A percentile compares a stretch with the other conserved stretches of the same genome.
Evolutionary conservation across 1,140 invertebrate species (phyloP).

Genomic region (Atopsyche davidsoni): DNA sequence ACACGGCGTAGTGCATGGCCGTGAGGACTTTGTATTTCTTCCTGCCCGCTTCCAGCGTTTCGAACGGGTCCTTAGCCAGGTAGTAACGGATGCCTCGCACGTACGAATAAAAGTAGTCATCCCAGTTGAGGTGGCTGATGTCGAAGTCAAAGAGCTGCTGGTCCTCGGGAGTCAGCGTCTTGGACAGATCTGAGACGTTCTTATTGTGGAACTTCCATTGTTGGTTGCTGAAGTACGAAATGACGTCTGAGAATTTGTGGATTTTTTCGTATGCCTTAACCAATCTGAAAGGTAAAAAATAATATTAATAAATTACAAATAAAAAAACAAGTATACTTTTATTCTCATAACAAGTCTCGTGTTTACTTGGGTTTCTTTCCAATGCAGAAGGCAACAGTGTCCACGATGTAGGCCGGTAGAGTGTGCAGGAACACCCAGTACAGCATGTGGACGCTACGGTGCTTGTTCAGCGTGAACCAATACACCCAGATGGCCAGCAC

Average conservation of each 20-base stretch:
- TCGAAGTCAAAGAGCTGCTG: slow-evolving; percentile 55
- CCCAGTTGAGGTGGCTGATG: slow-evolving; percentile 53
- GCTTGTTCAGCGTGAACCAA: slow-evolving; percentile 42
- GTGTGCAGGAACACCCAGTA: slow-evolving; percentile 51
- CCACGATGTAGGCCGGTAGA: slow-evolving; percentile 55
- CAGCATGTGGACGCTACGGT: slow-evolving; percentile 45
- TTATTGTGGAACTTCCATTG: slow-evolving; percentile 66
- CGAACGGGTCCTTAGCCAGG: slow-evolving; percentile 54
- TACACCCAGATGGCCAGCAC: slow-evolving; percentile 51
- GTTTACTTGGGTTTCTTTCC: slow-evolving; percentile 59
- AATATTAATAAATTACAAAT: not conserved
- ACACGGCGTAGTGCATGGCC: slow-evolving; percentile 18
- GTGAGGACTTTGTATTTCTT: slow-evolving; percentile 25
- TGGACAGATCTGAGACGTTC: slow-evolving; percentile 50
- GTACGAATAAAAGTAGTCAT: slow-evolving; percentile 51
- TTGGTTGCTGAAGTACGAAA: slow-evolving; percentile 64
- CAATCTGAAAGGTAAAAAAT: slow-evolving; percentile 49
- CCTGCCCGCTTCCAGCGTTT: slow-evolving; percentile 38
- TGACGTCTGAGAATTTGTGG: slow-evolving; percentile 59
- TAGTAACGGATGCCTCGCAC: slow-evolving; percentile 53
- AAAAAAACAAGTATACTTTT: not conserved
- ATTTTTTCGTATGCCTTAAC: slow-evolving; percentile 68
- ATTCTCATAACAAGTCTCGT: slow-evolving; percentile 1
- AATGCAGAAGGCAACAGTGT: slow-evolving; percentile 47
- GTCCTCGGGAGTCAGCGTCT: slow-evolving; percentile 49